These are phyloP conservation scores for Alviniconcha marisindica DNA, from an alignment of 1,140 invertebrate genomes.

Conservation along the genomic window DNA sequence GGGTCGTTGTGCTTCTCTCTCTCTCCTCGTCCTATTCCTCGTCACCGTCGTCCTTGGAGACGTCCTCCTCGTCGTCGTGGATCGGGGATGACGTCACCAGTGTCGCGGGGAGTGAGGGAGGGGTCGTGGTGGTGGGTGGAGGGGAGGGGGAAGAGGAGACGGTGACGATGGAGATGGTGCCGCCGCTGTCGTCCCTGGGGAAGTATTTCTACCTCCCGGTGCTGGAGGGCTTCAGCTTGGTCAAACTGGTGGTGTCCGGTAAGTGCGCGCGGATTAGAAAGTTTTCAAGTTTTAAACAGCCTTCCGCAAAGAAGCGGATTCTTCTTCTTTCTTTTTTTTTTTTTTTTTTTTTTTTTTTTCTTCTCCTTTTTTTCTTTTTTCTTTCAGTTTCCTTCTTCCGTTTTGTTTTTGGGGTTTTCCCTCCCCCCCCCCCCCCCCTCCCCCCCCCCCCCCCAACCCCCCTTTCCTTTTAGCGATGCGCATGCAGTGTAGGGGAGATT, in stretches of 20 bases:
- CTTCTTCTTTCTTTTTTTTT: not conserved
- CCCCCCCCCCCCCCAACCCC: too few species aligned
- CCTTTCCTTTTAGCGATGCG: too few species aligned
- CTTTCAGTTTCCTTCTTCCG: too few species aligned
- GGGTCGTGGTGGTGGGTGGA: not conserved
- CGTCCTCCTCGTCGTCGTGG: not conserved
- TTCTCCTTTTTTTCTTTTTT: too few species aligned
- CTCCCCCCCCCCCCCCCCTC: too few species aligned
- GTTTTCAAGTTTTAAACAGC: not conserved
- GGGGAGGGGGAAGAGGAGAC: not conserved
- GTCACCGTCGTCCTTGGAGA: not conserved
- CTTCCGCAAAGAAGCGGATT: not conserved
- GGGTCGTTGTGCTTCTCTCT: not conserved
- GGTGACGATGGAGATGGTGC: slow-evolving; percentile 14
- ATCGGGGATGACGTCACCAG: too few species aligned
- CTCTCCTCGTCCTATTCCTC: not conserved
- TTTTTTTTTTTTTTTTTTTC: not conserved
- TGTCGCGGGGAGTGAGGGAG: too few species aligned
- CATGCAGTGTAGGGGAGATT: too few species aligned
- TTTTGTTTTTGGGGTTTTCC: too few species aligned
- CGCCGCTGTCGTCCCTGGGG: not conserved
- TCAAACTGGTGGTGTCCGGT: slow-evolving; percentile 7
- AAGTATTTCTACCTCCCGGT: slow-evolving; percentile 12
- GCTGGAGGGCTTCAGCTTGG: not conserved
- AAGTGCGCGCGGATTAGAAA: not conserved